These are phyloP conservation scores for Gymnopithys bicolor DNA, from an alignment of 2,797 vertebrate species.

Conservation along the genomic window DNA sequence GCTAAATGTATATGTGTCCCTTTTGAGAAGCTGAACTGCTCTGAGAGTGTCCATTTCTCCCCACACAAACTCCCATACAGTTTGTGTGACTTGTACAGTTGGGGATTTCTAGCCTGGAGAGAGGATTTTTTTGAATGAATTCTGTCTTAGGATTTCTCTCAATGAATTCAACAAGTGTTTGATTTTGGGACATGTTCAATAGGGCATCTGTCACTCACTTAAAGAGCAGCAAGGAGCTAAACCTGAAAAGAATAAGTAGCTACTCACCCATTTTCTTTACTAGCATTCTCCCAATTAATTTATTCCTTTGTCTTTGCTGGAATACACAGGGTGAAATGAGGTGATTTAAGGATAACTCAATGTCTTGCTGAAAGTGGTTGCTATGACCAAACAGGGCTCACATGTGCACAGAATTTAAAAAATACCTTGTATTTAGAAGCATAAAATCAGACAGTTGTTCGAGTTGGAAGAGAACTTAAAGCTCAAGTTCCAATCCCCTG, in stretches of 20 bases:
- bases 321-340: not conserved
- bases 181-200: not conserved
- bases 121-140: not conserved
- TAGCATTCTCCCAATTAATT: not conserved
- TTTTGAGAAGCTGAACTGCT: not conserved
- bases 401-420: rapidly evolving
- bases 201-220: not conserved
- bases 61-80: not conserved
- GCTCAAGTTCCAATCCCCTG: not conserved
- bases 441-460: not conserved
- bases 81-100: not conserved
- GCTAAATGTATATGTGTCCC: not conserved
- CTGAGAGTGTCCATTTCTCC: not conserved
- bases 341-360: not conserved
- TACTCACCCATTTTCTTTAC: not conserved
- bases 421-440: not conserved
- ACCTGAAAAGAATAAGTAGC: not conserved
- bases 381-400: not conserved
- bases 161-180: not conserved
- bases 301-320: not conserved
- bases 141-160: not conserved
- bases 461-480: not conserved
- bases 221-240: not conserved
- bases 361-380: not conserved
- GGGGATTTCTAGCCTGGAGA: not conserved